Conservation (phyloP, 2,888 invertebrate genomes). For the Cremastinae sp. region DNA sequence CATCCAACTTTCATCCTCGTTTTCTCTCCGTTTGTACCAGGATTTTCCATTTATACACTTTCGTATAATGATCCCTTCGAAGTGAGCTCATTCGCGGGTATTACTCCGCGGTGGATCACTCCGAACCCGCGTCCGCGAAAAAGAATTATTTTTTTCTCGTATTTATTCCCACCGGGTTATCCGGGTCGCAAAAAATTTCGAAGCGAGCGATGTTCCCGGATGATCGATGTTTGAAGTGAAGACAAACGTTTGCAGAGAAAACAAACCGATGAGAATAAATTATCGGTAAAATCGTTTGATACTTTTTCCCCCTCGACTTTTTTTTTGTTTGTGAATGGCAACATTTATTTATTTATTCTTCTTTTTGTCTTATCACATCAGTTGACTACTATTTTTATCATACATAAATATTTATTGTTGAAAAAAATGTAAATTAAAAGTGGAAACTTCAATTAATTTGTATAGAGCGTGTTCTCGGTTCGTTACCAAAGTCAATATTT, state of each 20-base stretch:
- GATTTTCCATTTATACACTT: slow-evolving; percentile 30
- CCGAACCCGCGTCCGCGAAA: neutral
- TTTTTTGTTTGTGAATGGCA: no score
- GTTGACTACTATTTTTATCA: neutral
- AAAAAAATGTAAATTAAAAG: neutral
- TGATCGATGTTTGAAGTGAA: no score
- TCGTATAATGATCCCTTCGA: slow-evolving; percentile 16
- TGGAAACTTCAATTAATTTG: slow-evolving; percentile 4
- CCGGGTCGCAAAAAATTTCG: no score
- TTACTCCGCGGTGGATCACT: neutral
- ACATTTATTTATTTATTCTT: neutral
- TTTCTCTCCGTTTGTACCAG: slow-evolving; percentile 19
- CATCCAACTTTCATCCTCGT: slow-evolving; percentile 52
- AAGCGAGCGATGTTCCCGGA: no score
- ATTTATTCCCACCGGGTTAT: no score
- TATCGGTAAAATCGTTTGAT: no score
- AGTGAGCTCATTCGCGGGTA: slow-evolving; percentile 9
- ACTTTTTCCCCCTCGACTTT: no score
- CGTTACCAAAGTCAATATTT: slow-evolving; percentile 17
- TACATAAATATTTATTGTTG: neutral
- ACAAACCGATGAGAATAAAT: no score
- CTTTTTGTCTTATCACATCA: neutral
- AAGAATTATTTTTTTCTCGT: no score
- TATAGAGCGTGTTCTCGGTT: neutral
- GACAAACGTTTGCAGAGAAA: no score